These are phyloP conservation scores for Galleria mellonella DNA, from an alignment of 1,140 invertebrate genomes.

Conservation along the genomic window DNA sequence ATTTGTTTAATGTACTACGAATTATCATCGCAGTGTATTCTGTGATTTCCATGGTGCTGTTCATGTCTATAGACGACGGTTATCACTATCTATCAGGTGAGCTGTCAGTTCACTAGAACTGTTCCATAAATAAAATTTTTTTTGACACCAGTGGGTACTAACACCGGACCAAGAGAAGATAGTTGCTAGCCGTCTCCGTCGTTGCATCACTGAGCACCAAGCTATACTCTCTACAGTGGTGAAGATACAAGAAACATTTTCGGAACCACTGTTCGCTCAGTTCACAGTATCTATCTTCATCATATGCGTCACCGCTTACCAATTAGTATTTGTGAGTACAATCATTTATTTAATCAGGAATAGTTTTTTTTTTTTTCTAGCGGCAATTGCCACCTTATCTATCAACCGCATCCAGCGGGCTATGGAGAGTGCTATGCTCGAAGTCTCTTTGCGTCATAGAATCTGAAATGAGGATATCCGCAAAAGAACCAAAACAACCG, in stretches of 20 bases:
- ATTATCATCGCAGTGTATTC: no score
- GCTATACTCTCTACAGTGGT: slow-evolving; percentile 25
- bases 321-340: slow-evolving; percentile 59
- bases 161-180: slow-evolving; percentile 13
- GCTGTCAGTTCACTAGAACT: neutral
- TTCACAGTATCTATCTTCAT: slow-evolving; percentile 69
- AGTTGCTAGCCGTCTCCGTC: slow-evolving; percentile 10
- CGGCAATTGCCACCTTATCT: no score
- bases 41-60: no score
- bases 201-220: slow-evolving; percentile 36
- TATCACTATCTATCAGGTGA: no score
- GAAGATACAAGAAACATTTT: slow-evolving; percentile 59
- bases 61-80: no score
- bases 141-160: slow-evolving; percentile 16
- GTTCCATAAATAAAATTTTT: neutral
- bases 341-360: neutral
- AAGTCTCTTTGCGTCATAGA: no score
- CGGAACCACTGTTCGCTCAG: slow-evolving; percentile 55
- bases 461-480: no score
- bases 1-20: no score
- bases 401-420: no score
- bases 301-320: slow-evolving; percentile 71
- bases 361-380: neutral
- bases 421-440: no score
- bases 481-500: no score